phyloP scores from a whole-genome alignment of 1,140 invertebrate genomes.

The Episyrphus balteatus region DNA sequence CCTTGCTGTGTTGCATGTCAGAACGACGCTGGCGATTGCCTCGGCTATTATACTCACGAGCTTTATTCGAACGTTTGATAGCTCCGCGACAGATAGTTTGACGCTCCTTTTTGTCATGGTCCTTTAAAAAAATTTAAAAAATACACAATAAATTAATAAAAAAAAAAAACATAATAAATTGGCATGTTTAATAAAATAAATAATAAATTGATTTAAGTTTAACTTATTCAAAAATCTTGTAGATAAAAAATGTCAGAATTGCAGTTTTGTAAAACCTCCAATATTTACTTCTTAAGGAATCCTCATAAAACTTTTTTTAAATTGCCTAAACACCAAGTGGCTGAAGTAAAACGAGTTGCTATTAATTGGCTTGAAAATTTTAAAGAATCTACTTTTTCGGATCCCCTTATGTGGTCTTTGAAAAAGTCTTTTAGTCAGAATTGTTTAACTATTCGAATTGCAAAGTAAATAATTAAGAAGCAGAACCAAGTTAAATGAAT shows the following conservation, averaged over 20 bases:
- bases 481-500: no score
- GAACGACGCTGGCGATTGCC: slow-evolving; percentile 50
- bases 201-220: not conserved
- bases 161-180: not conserved
- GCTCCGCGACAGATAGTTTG: slow-evolving; percentile 45
- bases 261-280: not conserved
- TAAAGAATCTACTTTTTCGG: no score
- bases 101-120: slow-evolving; percentile 39
- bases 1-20: slow-evolving; percentile 47
- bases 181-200: not conserved
- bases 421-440: no score
- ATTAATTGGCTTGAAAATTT: no score
- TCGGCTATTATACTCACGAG: slow-evolving; percentile 49
- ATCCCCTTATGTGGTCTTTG: no score
- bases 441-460: no score
- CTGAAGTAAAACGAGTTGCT: no score
- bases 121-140: slow-evolving; percentile 5
- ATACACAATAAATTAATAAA: not conserved
- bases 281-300: no score
- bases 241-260: not conserved
- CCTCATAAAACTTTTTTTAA: no score
- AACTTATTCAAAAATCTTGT: slow-evolving; percentile 16
- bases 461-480: no score
- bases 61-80: slow-evolving; percentile 53
- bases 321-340: no score